Base-by-base conservation (phyloP, 1,140 invertebrate species). In the Drosophila serrata region DNA sequence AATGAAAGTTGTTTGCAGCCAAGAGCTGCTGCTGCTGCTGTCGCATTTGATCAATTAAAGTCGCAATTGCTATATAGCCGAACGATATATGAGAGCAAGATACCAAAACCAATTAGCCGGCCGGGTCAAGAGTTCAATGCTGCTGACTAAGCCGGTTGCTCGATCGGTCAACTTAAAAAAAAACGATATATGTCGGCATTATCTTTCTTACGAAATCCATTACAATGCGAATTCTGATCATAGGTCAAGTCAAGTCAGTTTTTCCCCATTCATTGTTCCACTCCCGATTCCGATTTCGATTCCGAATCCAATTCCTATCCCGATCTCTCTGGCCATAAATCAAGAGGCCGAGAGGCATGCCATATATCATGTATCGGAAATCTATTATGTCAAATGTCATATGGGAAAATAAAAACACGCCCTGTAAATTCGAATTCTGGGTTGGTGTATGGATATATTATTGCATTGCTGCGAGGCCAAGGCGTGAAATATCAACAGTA, bases 31-130 rank as follows among this genome's bases (percentile, higher is more conserved):
- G 49, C 48, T 46, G 45, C 67, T 56, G 46, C 39, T 29, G 78
- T 85, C 84, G 70, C 80, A 88, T 82, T 87, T 84, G 82, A 87
- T 87, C 84, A 87, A 87, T 87, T 87, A 87, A 87, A 88, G 49
- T 65, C 46, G 64, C 80, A 82, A 82, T 82, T 82, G 80, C 65
- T 60, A 69, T 85, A 81, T 81, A 69, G 78, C 68, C 79, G 75
- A 70, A 43, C 65, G 61, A 49, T 67, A 64, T 69, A 60, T 42
- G 61, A 64, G 61, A 64, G 72, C 58, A 37, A 76, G 49, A 76
- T 76, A 76, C 61, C 60, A 78, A 75, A 68, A 72, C 67, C 84
- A 88, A 88, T 88, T 88, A 88, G 84, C 64, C 81, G 57, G 43
- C 46, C 80, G 62, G 84, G 85, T 88, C 85, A 84, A 63, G 61